These are phyloP conservation scores for Bombus turneri DNA, from an alignment of 1,140 invertebrate species.

Conservation along the genomic window DNA sequence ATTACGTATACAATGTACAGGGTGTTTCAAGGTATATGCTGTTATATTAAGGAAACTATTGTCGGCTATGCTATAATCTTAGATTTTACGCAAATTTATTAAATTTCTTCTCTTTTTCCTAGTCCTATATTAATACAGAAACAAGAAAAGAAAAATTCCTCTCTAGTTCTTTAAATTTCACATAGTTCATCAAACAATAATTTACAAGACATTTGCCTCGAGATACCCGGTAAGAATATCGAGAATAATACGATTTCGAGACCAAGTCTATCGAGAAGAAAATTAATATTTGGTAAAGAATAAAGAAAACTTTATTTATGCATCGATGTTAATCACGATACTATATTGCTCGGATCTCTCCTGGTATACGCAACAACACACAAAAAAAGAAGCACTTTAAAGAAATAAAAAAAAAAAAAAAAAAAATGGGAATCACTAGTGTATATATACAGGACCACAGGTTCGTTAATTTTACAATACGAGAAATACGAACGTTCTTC, in stretches of 20 bases:
- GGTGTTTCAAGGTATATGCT: not conserved
- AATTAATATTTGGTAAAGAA: conserved; percentile 24
- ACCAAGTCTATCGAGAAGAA: not conserved
- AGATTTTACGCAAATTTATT: not conserved
- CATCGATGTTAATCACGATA: conserved; percentile 57
- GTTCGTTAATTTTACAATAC: conserved; percentile 68
- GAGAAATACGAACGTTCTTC: conserved; percentile 24
- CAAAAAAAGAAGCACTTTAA: conserved; percentile 26
- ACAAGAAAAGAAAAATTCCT: not conserved
- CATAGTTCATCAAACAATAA: not conserved
- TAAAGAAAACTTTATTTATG: not conserved
- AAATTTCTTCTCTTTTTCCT: not conserved
- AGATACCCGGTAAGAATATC: not conserved
- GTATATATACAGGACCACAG: conserved; percentile 65
- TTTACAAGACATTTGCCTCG: not conserved
- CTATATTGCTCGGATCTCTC: conserved; percentile 54
- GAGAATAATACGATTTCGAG: conserved; percentile 17
- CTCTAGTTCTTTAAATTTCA: not conserved
- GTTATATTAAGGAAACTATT: not conserved
- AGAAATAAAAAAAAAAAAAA: conserved; percentile 24
- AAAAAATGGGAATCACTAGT: conserved; percentile 68
- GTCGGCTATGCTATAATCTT: not conserved
- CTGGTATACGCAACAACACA: conserved; percentile 58
- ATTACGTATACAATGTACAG: conserved; percentile 16
- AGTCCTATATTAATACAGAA: not conserved